Evolutionary conservation across 2,113 vertebrate species (phyloP), one percentile per base, ranked within the genome.

Genomic region (Saimiri boliviensis): DNA sequence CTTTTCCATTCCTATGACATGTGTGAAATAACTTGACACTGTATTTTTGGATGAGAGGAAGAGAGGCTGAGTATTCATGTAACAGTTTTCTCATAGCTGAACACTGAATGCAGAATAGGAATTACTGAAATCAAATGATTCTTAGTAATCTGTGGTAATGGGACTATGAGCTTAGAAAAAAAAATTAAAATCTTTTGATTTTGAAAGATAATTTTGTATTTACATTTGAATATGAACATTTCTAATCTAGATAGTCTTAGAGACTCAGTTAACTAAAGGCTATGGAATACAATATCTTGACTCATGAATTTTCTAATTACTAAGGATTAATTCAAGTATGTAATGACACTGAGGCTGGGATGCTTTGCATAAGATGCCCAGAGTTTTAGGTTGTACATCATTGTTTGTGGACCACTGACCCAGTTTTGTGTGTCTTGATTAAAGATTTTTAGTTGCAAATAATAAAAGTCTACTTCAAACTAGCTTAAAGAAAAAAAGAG

Each of bases 41-140:
- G 45, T 87, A 70, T 49, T 92, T 80, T 77, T 70, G 63, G 20
- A 63, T 92, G 68, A 92, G 47, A 96, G 23, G n/a, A 83, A 86
- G 35, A 93, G 17, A 84, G 35, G 47, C 19, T 83, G 37, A 95
- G 23, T 89, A 84, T 90, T 81, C 37, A 60, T 71, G 13, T 60
- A 63, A 71, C 73, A 74, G 0, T 37, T 93, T 54, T 94, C n/a
- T 83, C 25, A 89, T 71, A 60, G 20, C 37, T 77, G 77, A 89
- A 49, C 45, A 82, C 52, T 45, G 11, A 92, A 49, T 89, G 30
- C 23, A 86, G 35, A 74, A 19, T 79, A 92, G 11, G 35, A 89
- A 94, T 86, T 94, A 76, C 30, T 60, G 32, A 93, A 93, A 63
- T 95, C 7, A 12, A 79, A 93, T 85, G 86, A 93, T 96, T 86